Base-by-base conservation (phyloP, 92 coral and sea anemone genomes). In the Palythoa grandis region DNA sequence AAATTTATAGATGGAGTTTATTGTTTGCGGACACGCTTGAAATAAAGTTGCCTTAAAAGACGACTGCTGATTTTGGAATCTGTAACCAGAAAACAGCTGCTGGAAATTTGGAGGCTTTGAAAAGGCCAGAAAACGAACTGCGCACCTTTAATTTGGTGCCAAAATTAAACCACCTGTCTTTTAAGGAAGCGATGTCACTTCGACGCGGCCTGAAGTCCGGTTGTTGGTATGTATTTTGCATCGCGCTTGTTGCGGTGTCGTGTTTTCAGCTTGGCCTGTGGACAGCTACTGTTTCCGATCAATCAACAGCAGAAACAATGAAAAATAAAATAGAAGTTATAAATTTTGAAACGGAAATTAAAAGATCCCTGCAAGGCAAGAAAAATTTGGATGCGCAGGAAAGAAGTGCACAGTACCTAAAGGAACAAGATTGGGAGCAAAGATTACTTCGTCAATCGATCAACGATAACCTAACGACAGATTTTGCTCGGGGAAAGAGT, bases 231-330 rank as follows among this genome's bases (percentile, higher is more conserved):
- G 3, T 80, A 19, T 7, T 66, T 65, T 47, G 58, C 19, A 3
- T 80, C 1, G 74, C 57, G 1, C 43, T 80, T 20, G 12, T 66
- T 22, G 85, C 74, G 3, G 73, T 52, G 16, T 5, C 8, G 3
- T 80, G 74, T 43, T 80, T 80, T 29, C 85, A 80, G 13, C 85
- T 80, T 15, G 74, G 85, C 15, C 23, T 80, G 17, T 80, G 85
- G 85, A 60, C 61, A 15, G 74, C 85, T 0, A 66, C 61, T 47
- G 0, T 79, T 22, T 63, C 57, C 10, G 16, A 68, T 52, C 47
- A 68, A 47, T 38, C 43, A 17, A 24, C 63, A 66, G 61, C 20
- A 14, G 57, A 23, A 29, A 29, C 35, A 29, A 29, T 1, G 10
- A 47, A 61, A 22, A 23, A 22, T 11, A 63, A 19, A 20, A 23